A percentile compares a stretch with the other conserved stretches of the same genome.
phyloP scores from a whole-genome alignment of 2,113 vertebrate genomes.

The Arizona elegans region DNA sequence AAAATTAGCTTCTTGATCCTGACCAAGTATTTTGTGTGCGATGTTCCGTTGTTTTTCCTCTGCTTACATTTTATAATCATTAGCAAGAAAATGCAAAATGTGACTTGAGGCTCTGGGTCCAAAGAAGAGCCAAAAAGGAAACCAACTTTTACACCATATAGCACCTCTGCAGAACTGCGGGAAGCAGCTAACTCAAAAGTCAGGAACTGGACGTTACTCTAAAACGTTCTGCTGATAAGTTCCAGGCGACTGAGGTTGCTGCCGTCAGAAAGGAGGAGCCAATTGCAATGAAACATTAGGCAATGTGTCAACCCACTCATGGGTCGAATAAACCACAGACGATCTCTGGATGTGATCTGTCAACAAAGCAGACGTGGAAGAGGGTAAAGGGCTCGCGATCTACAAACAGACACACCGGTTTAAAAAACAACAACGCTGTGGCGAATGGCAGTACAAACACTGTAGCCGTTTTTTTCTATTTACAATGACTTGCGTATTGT shows the following conservation, averaged over 20 bases:
- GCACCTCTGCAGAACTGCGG: background rate
- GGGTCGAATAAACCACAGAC: background rate
- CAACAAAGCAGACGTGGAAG: background rate
- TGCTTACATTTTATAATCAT: background rate
- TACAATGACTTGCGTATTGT: constrained; percentile 67
- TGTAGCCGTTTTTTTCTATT: constrained; percentile 66
- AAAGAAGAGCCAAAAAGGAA: background rate
- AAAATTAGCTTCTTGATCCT: background rate
- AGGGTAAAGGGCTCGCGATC: background rate
- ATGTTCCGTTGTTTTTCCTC: background rate
- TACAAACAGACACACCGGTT: constrained; percentile 34
- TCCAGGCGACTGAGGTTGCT: background rate
- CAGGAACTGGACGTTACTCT: background rate
- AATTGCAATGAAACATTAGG: background rate
- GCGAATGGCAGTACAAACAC: constrained; percentile 49
- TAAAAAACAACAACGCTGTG: constrained; percentile 43
- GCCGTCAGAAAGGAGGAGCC: background rate
- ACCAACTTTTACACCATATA: background rate
- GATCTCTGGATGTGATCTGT: constrained; percentile 22
- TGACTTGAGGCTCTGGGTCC: background rate
- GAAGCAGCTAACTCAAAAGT: background rate
- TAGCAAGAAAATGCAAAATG: background rate
- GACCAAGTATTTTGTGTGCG: background rate
- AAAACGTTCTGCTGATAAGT: background rate
- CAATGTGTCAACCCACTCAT: background rate